Conservation (phyloP, 2,888 invertebrate species). For the Quadroppia sp. region DNA sequence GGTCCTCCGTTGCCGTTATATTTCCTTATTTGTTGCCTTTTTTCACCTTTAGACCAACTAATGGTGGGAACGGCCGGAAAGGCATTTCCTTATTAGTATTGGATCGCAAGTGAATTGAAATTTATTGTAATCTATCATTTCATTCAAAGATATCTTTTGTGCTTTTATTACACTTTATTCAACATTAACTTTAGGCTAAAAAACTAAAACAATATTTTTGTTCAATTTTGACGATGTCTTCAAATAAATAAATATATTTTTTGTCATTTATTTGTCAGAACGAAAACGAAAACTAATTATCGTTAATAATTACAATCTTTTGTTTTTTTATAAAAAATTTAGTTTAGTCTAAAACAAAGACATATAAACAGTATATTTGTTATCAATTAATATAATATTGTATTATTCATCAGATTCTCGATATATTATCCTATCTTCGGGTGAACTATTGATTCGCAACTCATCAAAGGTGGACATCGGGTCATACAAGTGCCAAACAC, state of each 20-base stretch:
- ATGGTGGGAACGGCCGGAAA: constrained; percentile 1
- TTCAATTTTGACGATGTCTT: neutral
- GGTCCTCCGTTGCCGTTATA: neutral
- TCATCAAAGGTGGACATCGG: constrained; percentile 56
- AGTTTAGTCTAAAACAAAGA: too few species aligned
- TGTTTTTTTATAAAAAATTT: neutral
- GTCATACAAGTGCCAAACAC: constrained; percentile 51
- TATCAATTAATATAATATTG: too few species aligned
- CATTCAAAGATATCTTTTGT: neutral
- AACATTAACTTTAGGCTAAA: neutral
- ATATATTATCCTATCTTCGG: constrained; percentile 64
- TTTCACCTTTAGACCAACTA: neutral
- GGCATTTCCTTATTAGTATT: constrained; percentile 24
- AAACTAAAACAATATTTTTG: neutral
- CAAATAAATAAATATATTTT: neutral
- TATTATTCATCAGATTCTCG: constrained; percentile 38
- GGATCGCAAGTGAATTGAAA: neutral
- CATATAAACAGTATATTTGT: too few species aligned
- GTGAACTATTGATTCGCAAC: constrained; percentile 69
- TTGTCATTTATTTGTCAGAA: neutral
- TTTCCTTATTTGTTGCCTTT: neutral
- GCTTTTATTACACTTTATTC: neutral
- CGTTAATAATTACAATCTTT: neutral
- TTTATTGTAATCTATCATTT: constrained; percentile 28
- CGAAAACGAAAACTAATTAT: constrained; percentile 7